Evolutionary conservation across 2,797 vertebrate genomes (phyloP).

Genomic region (Nyctalus aviator): DNA sequence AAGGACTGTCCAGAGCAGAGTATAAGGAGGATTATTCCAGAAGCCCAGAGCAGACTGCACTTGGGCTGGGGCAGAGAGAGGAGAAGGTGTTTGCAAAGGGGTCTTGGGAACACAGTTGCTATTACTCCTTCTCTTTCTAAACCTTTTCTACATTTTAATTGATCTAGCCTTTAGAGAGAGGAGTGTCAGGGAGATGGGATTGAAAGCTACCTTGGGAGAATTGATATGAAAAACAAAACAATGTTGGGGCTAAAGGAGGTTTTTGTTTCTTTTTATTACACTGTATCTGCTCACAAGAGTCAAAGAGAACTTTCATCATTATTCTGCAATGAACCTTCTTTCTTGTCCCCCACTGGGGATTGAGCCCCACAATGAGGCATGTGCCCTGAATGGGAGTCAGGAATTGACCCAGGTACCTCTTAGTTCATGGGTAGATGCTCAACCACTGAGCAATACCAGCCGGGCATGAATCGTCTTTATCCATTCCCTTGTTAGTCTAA

Average conservation of each 20-base stretch:
- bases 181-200: not conserved
- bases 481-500: conserved; percentile 3
- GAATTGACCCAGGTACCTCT: no score
- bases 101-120: not conserved
- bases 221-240: not conserved
- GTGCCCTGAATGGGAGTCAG: no score
- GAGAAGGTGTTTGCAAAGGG: not conserved
- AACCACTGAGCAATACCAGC: no score
- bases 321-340: not conserved
- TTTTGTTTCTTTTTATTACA: not conserved
- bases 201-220: not conserved
- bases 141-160: not conserved
- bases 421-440: no score
- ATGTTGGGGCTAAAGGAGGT: not conserved
- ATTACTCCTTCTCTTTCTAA: not conserved
- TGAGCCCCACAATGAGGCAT: no score
- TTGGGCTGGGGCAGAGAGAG: not conserved
- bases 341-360: no score
- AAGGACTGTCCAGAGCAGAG: not conserved
- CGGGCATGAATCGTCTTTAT: not conserved
- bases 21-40: not conserved
- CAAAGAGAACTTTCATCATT: not conserved
- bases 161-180: not conserved
- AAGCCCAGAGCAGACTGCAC: not conserved
- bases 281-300: not conserved